Conservation (phyloP, 2,797 vertebrate species). For the Choloepus didactylus region DNA sequence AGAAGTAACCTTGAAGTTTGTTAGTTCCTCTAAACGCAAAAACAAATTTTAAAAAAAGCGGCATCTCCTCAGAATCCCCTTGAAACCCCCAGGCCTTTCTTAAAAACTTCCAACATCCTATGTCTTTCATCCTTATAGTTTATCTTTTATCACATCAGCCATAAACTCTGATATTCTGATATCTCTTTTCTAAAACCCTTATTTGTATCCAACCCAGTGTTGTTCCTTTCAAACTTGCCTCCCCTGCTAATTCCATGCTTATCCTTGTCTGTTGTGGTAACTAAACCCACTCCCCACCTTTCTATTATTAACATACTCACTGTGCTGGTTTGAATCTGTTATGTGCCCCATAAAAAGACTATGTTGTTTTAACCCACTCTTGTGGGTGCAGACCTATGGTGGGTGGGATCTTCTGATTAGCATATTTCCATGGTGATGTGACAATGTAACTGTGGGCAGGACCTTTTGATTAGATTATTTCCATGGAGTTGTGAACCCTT, state of each 20-base stretch:
- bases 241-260: not conserved
- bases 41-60: not conserved
- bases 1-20: not conserved
- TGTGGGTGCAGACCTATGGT: too few relatives aligned
- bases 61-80: not conserved
- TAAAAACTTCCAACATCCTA: not conserved
- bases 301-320: not conserved
- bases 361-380: too few relatives aligned
- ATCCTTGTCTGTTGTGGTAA: not conserved
- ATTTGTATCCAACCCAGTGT: not conserved
- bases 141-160: not conserved
- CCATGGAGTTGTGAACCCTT: too few relatives aligned
- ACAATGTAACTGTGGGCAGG: too few relatives aligned
- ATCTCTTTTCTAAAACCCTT: not conserved
- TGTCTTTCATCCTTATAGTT: too few relatives aligned
- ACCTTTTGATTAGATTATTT: too few relatives aligned
- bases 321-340: too few relatives aligned
- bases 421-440: too few relatives aligned
- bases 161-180: not conserved
- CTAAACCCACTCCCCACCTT: not conserved
- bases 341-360: too few relatives aligned
- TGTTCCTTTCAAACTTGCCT: not conserved
- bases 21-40: not conserved
- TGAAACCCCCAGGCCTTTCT: not conserved
- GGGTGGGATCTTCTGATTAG: too few relatives aligned